phyloP scores from a whole-genome alignment of 2,797 vertebrate species.

The Eidolon dupreanum region DNA sequence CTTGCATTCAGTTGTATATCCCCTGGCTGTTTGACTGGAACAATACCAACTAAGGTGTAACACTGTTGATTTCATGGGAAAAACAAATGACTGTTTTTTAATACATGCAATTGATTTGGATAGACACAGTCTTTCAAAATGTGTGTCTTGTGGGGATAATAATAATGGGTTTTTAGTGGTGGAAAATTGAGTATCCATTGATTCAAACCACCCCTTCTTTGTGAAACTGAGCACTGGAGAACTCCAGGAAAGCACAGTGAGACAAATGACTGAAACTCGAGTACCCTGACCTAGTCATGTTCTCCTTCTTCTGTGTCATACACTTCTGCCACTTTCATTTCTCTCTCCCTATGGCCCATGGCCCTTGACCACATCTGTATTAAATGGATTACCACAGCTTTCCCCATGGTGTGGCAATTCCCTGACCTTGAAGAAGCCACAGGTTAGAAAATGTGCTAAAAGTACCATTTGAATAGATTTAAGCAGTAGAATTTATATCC shows the following conservation, averaged over 20 bases:
- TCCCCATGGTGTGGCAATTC: neutral
- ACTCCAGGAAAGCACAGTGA: neutral
- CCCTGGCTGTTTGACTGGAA: neutral
- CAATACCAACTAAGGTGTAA: neutral
- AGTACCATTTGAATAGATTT: neutral
- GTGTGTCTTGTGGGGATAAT: neutral
- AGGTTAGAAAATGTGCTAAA: neutral
- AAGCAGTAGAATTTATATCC: neutral
- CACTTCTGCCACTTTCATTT: no score
- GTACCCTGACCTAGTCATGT: accelerated
- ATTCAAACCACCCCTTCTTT: neutral
- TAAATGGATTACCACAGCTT: neutral
- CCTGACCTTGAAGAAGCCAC: neutral
- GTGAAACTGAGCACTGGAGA: neutral
- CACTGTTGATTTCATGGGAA: neutral
- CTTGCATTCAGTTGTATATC: neutral
- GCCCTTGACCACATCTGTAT: neutral
- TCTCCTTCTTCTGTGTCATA: neutral
- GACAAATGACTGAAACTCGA: neutral
- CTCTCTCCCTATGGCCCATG: neutral
- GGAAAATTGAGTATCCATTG: neutral
- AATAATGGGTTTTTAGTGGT: neutral
- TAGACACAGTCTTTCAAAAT: neutral
- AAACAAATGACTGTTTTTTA: neutral
- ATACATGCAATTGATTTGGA: neutral